Evolutionary conservation across 2,113 vertebrate species (phyloP).

Genomic region (Thunnus thynnus): DNA sequence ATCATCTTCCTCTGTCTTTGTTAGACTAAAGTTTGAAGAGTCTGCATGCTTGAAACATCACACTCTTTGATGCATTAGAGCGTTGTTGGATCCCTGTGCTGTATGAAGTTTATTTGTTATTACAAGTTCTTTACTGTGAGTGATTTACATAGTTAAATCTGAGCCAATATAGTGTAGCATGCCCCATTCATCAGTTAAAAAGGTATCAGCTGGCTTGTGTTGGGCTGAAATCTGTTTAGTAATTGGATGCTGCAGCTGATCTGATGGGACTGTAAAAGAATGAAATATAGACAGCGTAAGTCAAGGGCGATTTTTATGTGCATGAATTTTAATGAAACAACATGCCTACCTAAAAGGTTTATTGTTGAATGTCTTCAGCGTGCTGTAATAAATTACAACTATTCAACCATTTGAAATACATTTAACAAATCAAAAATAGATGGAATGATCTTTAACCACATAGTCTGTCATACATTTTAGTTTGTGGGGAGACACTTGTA

Average conservation of each 20-base stretch:
- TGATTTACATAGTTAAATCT: conserved; percentile 25
- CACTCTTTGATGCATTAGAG: background rate
- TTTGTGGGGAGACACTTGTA: background rate
- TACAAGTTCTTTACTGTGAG: conserved; percentile 10
- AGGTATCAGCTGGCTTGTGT: conserved; percentile 39
- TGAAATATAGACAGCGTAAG: conserved; percentile 44
- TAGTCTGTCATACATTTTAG: background rate
- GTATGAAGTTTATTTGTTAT: conserved; percentile 3
- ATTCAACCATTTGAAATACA: conserved; percentile 6
- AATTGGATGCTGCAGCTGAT: conserved; percentile 49
- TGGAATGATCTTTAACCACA: background rate
- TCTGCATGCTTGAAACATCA: background rate
- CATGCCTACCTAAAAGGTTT: conserved; percentile 26
- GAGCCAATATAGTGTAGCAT: background rate
- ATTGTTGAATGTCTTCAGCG: conserved; percentile 3
- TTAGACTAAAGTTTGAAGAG: background rate
- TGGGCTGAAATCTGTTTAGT: conserved; percentile 44
- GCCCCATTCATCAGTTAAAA: conserved; percentile 44
- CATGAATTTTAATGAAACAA: conserved; percentile 60
- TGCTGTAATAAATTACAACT: background rate
- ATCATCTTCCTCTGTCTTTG: background rate
- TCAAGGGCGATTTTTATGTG: conserved; percentile 65
- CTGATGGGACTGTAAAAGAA: conserved; percentile 54
- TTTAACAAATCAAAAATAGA: conserved; percentile 1
- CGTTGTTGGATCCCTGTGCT: background rate